These are phyloP conservation scores for Riparia riparia DNA, from an alignment of 2,113 vertebrate genomes.

Conservation along the genomic window DNA sequence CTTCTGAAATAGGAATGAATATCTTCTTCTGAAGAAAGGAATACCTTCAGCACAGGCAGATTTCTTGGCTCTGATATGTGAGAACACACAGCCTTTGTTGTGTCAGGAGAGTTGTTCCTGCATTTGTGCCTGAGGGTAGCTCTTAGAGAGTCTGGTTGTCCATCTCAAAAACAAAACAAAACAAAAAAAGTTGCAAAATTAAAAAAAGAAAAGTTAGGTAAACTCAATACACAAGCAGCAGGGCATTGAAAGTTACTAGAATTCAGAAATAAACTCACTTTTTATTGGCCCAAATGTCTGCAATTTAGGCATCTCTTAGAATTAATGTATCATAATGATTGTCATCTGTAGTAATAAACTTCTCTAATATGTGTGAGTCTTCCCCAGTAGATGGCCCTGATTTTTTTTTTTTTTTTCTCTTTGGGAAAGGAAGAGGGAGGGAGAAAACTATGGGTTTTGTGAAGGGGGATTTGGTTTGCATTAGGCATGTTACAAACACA, in stretches of 20 bases:
- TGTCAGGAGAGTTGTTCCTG: conserved; percentile 3
- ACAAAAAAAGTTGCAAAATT: background rate
- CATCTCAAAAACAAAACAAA: background rate
- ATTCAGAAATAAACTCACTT: background rate
- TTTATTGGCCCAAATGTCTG: background rate
- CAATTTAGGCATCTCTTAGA: background rate
- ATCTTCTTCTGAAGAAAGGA: background rate
- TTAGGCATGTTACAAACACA: background rate
- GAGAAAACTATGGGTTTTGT: background rate
- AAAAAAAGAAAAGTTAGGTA: background rate
- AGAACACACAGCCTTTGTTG: conserved; percentile 31
- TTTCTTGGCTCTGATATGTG: background rate
- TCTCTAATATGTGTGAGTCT: background rate
- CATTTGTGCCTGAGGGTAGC: background rate
- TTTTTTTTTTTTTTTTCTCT: background rate
- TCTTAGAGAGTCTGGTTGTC: background rate
- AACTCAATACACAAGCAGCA: background rate
- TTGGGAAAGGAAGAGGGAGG: background rate
- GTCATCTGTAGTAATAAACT: background rate
- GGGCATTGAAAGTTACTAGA: background rate
- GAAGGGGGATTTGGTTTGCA: conserved; percentile 27
- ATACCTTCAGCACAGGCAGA: background rate
- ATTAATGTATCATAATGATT: background rate
- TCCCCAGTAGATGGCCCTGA: background rate
- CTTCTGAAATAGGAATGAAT: background rate